Conservation (phyloP, 2,797 vertebrate species). For the Acanthopagrus latus region DNA sequence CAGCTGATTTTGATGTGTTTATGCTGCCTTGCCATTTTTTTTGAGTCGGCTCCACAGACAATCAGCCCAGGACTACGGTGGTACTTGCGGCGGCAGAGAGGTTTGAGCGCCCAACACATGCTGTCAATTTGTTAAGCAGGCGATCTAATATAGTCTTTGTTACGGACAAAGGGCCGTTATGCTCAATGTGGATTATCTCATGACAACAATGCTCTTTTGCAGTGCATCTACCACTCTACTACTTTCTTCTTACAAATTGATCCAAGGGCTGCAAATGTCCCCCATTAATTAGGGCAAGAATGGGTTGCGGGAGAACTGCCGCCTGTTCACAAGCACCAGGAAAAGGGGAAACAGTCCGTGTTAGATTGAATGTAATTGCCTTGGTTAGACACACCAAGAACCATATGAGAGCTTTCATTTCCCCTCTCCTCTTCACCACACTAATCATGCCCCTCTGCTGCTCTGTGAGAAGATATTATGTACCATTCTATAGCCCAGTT, state of each 20-base stretch:
- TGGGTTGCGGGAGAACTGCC: conserved; percentile 46
- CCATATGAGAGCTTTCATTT: conserved; percentile 60
- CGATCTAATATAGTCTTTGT: conserved; percentile 62
- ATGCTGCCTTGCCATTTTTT: conserved; percentile 41
- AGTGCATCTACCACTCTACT: conserved; percentile 9
- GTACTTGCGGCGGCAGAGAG: conserved; percentile 22
- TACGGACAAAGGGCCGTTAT: conserved; percentile 36
- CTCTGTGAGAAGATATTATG: conserved; percentile 58
- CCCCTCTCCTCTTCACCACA: conserved; percentile 32
- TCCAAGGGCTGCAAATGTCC: conserved; percentile 54
- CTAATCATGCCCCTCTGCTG: conserved; percentile 57
- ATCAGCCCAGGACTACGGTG: conserved; percentile 22
- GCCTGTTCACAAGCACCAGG: conserved; percentile 42
- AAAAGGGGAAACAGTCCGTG: conserved; percentile 53
- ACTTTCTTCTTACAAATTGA: conserved; percentile 38
- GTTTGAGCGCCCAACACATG: conserved; percentile 42
- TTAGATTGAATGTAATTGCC: conserved; percentile 71
- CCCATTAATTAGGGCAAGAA: conserved; percentile 63
- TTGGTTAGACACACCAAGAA: conserved; percentile 63
- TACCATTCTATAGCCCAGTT: conserved; percentile 57
- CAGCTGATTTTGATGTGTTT: conserved; percentile 60
- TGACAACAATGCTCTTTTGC: conserved; percentile 19
- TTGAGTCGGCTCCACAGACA: conserved; percentile 39
- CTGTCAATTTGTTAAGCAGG: conserved; percentile 57
- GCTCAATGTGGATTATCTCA: conserved; percentile 36